These are phyloP conservation scores for Caenorhabditis becei DNA, from an alignment of 2,888 invertebrate species.

Conservation along the genomic window DNA sequence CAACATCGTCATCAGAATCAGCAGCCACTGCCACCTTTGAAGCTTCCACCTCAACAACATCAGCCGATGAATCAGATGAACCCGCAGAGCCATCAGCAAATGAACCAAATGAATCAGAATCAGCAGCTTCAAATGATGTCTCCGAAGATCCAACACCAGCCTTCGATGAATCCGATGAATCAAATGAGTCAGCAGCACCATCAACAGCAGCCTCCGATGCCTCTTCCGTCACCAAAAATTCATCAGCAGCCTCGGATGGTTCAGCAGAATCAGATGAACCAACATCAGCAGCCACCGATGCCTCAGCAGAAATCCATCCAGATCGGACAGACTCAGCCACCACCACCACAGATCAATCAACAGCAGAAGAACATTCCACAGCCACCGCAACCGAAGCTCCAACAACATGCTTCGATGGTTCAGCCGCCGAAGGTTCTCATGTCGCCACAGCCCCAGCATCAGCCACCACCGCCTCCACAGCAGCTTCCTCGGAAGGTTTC, in stretches of 20 bases:
- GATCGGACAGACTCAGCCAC: neutral
- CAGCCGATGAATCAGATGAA: slow-evolving; percentile 4
- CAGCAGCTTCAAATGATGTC: too few relatives aligned
- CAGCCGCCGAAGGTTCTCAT: neutral
- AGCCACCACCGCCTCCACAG: neutral
- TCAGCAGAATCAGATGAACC: neutral
- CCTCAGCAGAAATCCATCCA: neutral
- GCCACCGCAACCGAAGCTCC: neutral
- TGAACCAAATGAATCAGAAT: neutral
- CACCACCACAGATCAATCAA: neutral
- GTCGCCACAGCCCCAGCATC: neutral
- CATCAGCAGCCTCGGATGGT: too few relatives aligned
- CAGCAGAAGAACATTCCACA: neutral
- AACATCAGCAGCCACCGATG: neutral
- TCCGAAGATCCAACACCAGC: slow-evolving; percentile 1
- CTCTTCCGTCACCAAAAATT: too few relatives aligned
- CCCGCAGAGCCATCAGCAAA: slow-evolving; percentile 1
- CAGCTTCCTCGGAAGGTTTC: neutral
- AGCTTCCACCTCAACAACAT: neutral
- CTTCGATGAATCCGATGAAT: neutral
- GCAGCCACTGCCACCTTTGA: neutral
- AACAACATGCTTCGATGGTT: neutral
- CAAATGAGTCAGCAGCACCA: neutral
- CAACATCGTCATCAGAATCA: neutral
- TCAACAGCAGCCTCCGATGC: neutral